These are phyloP conservation scores for Siderastrea siderea DNA, from an alignment of 92 coral and sea anemone genomes.

Conservation along the genomic window DNA sequence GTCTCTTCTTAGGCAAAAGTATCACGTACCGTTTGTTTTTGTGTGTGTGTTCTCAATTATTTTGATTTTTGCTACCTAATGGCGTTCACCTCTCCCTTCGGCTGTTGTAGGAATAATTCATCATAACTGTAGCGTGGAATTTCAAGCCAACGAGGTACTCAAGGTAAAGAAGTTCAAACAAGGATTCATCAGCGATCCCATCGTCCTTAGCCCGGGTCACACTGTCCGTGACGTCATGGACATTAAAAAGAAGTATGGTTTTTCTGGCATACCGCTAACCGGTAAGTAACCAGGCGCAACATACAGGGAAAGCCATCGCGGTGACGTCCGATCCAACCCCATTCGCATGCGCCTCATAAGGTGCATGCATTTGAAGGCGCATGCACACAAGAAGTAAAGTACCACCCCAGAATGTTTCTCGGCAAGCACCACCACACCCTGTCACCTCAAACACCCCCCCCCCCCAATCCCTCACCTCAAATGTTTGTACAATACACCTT, in stretches of 20 bases:
- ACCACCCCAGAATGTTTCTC: too few species aligned
- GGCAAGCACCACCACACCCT: neutral
- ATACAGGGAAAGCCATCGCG: too few species aligned
- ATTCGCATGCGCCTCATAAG: too few species aligned
- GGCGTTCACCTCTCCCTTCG: neutral
- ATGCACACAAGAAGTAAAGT: too few species aligned
- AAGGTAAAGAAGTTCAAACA: slow-evolving; percentile 94
- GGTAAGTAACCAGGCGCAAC: slow-evolving; percentile 64
- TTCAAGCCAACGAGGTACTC: slow-evolving; percentile 93
- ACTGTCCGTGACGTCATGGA: slow-evolving; percentile 91
- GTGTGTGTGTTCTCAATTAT: neutral
- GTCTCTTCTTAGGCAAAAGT: too few species aligned
- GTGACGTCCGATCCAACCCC: too few species aligned
- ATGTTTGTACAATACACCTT: too few species aligned
- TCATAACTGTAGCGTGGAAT: slow-evolving; percentile 94
- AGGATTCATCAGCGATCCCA: slow-evolving; percentile 97
- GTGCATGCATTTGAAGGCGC: too few species aligned
- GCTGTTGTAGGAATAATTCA: slow-evolving; percentile 83
- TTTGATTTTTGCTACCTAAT: neutral
- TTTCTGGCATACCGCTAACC: slow-evolving; percentile 98
- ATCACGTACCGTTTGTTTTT: neutral
- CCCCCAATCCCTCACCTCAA: too few species aligned
- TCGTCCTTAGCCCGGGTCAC: slow-evolving; percentile 91
- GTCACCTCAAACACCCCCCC: neutral
- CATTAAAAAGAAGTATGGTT: slow-evolving; percentile 89